These are phyloP conservation scores for Tigriopus californicus DNA, from an alignment of 2,888 invertebrate genomes.

Conservation along the genomic window DNA sequence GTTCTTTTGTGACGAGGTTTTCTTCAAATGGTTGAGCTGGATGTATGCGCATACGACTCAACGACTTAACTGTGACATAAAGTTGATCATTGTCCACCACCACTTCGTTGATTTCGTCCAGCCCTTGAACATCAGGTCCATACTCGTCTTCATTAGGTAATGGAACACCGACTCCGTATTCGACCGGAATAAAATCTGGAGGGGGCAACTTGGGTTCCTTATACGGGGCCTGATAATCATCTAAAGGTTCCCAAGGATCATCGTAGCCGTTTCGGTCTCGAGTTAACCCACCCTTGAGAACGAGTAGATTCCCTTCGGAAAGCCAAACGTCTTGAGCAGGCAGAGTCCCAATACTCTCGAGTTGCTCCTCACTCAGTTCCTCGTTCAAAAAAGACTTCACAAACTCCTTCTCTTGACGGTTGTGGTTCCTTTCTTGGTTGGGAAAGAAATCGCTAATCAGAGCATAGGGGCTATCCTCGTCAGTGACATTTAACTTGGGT, in stretches of 20 bases:
- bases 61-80: neutral
- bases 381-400: neutral
- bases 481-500: constrained; percentile 1
- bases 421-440: constrained; percentile 6
- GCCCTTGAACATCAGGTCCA: neutral
- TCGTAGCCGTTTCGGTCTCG: constrained; percentile 22
- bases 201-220: constrained; percentile 17
- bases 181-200: constrained; percentile 13
- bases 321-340: constrained; percentile 20
- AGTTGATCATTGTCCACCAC: no score
- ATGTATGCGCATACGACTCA: no score
- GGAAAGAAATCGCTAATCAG: constrained; percentile 6
- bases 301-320: constrained; percentile 19
- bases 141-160: constrained; percentile 32
- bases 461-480: constrained; percentile 9
- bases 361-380: neutral
- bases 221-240: constrained; percentile 17
- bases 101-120: no score
- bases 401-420: neutral
- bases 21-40: no score
- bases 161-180: constrained; percentile 46
- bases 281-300: constrained; percentile 24
- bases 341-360: constrained; percentile 17
- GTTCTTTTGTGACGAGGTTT: neutral
- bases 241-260: constrained; percentile 18